These are phyloP conservation scores for Phragmatobia fuliginosa DNA, from an alignment of 2,888 invertebrate genomes.

Conservation along the genomic window DNA sequence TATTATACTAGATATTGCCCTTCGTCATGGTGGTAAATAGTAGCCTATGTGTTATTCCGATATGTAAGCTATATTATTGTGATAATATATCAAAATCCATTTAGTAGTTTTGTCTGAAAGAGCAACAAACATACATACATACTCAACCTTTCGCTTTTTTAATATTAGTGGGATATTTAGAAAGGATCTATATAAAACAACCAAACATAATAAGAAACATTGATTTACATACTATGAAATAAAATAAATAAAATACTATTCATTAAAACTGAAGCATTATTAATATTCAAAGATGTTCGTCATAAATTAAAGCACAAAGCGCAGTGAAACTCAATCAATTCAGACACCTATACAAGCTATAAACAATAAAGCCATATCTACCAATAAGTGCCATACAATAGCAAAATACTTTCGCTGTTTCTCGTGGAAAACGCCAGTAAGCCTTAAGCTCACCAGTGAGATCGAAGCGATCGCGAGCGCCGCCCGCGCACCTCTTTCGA, in stretches of 20 bases:
- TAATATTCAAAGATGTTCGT: background rate
- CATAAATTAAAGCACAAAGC: constrained; percentile 4
- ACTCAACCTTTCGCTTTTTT: too few relatives aligned
- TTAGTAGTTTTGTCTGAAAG: too few relatives aligned
- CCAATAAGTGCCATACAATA: constrained; percentile 38
- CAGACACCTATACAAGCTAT: constrained; percentile 14
- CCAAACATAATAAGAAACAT: background rate
- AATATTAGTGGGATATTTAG: too few relatives aligned
- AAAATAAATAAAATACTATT: background rate
- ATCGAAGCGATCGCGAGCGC: constrained; percentile 51
- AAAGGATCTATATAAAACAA: background rate
- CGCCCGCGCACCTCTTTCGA: constrained; percentile 66
- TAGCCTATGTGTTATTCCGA: too few relatives aligned
- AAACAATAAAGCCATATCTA: constrained; percentile 32
- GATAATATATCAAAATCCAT: too few relatives aligned
- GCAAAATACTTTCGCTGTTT: constrained; percentile 76
- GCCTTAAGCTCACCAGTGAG: constrained; percentile 74
- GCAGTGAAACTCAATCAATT: constrained; percentile 25
- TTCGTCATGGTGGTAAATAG: too few relatives aligned
- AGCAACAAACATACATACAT: too few relatives aligned
- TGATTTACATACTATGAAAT: too few relatives aligned
- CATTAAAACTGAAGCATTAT: background rate
- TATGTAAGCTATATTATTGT: too few relatives aligned
- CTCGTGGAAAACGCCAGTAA: constrained; percentile 67
- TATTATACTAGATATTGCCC: too few relatives aligned